A percentile compares a stretch with the other conserved stretches of the same genome.
Conservation (phyloP, 2,113 vertebrate species). For the Phainopepla nitens region DNA sequence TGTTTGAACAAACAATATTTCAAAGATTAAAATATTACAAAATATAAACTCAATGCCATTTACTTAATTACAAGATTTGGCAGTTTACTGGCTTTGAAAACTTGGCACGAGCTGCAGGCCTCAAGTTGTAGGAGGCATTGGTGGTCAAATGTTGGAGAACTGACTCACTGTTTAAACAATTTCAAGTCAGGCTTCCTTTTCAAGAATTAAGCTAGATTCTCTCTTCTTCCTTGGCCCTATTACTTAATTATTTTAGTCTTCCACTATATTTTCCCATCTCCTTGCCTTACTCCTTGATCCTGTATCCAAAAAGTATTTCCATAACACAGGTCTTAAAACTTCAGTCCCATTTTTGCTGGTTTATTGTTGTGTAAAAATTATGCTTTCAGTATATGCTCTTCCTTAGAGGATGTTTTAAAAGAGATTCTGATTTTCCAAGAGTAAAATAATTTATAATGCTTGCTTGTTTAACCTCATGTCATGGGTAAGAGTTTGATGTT, state of each 20-base stretch:
- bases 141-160: conserved; percentile 27
- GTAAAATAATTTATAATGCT: neutral
- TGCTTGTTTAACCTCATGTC: neutral
- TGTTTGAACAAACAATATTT: neutral
- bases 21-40: neutral
- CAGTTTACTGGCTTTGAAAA: neutral
- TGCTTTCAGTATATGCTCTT: neutral
- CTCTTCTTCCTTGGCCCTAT: neutral
- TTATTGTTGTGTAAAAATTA: neutral
- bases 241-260: neutral
- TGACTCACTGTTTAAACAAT: conserved; percentile 43
- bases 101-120: neutral
- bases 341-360: neutral
- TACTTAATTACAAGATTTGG: neutral
- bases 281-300: neutral
- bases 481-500: neutral
- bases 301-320: neutral
- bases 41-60: neutral
- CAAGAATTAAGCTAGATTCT: conserved; percentile 4
- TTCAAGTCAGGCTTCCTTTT: conserved; percentile 17
- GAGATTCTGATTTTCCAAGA: neutral
- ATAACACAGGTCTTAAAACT: neutral
- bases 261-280: neutral
- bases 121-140: conserved; percentile 31
- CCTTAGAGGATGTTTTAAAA: neutral